Conservation (phyloP, 2,113 vertebrate genomes). For the Oreochromis aureus region DNA sequence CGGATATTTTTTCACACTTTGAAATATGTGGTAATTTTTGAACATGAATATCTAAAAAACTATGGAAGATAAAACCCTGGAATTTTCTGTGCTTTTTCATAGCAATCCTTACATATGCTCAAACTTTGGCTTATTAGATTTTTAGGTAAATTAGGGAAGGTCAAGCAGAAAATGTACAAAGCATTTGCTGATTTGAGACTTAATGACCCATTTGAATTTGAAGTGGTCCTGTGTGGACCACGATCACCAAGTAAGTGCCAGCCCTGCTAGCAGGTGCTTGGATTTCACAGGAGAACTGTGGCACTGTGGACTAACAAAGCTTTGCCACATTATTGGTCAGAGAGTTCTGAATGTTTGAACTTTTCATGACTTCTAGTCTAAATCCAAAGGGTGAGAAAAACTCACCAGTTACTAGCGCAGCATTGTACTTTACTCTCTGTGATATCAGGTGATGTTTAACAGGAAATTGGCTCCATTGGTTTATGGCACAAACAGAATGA, state of each 20-base stretch:
- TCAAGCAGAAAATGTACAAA: not conserved
- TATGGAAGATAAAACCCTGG: not conserved
- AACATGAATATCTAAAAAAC: not conserved
- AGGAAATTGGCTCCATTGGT: not conserved
- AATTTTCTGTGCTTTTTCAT: not conserved
- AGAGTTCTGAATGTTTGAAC: not conserved
- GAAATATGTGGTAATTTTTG: not conserved
- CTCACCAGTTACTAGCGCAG: not conserved
- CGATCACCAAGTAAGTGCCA: not conserved
- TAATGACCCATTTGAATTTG: not conserved
- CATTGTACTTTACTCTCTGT: not conserved
- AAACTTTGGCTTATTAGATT: not conserved
- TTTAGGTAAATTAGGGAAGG: not conserved
- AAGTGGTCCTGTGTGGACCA: not conserved
- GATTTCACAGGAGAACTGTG: not conserved
- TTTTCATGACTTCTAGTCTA: not conserved
- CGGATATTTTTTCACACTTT: not conserved
- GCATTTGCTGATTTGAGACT: not conserved
- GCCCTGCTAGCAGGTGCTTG: not conserved
- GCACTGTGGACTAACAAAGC: not conserved
- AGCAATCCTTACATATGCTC: not conserved
- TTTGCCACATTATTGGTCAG: not conserved
- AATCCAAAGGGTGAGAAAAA: not conserved
- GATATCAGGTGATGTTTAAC: not conserved
- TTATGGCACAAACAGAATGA: not conserved